Evolutionary conservation across 2,888 invertebrate genomes (phyloP).

Genomic region (Temnothorax rugatulus): DNA sequence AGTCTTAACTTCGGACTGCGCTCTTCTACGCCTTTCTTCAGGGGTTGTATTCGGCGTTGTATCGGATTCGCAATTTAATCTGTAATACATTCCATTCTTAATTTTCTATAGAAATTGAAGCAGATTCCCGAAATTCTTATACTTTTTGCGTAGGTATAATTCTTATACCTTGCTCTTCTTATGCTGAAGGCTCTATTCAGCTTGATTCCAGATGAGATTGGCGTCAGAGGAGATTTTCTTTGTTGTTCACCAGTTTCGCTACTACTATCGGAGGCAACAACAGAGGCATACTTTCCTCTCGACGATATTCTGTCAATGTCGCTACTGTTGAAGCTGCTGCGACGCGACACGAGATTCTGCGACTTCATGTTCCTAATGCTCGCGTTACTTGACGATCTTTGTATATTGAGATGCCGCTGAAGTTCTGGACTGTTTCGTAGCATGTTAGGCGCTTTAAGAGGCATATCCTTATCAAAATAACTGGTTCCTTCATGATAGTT

Average conservation of each 20-base stretch:
- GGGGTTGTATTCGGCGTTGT: slow-evolving; percentile 82
- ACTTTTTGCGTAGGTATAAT: neutral
- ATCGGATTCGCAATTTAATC: slow-evolving; percentile 80
- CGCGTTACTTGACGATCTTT: slow-evolving; percentile 86
- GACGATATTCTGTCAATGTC: slow-evolving; percentile 74
- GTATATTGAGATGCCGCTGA: slow-evolving; percentile 80
- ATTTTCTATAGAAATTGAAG: neutral
- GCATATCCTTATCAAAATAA: slow-evolving; percentile 72
- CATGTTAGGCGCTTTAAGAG: slow-evolving; percentile 64
- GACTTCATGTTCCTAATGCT: slow-evolving; percentile 83
- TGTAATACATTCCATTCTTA: slow-evolving; percentile 38
- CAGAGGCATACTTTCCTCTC: slow-evolving; percentile 66
- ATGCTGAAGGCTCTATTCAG: slow-evolving; percentile 81
- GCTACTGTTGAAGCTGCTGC: slow-evolving; percentile 80
- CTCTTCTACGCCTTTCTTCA: slow-evolving; percentile 78
- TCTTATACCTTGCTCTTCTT: slow-evolving; percentile 79
- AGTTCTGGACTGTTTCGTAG: slow-evolving; percentile 77
- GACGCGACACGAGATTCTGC: slow-evolving; percentile 73
- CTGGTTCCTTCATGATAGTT: slow-evolving; percentile 78
- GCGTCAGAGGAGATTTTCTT: slow-evolving; percentile 65
- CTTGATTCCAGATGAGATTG: slow-evolving; percentile 80
- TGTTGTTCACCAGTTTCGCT: slow-evolving; percentile 80
- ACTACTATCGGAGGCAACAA: slow-evolving; percentile 80
- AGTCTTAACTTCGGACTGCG: slow-evolving; percentile 77
- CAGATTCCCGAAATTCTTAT: neutral